Evolutionary conservation across 2,113 vertebrate genomes (phyloP).

Genomic region (Machaerirhynchus nigripectus): DNA sequence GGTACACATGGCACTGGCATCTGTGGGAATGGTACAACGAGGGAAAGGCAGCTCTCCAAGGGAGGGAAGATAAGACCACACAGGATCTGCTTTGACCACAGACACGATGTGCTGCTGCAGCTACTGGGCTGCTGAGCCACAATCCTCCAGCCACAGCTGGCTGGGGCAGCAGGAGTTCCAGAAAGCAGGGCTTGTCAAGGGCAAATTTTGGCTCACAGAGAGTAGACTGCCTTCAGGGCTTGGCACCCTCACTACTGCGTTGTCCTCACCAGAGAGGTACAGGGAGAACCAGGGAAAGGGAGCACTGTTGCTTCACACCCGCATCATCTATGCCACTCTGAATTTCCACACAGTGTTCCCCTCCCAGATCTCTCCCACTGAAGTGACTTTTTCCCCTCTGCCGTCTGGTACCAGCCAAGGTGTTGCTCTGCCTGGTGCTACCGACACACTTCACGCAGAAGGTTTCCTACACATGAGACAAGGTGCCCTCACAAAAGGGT

Average conservation of each 20-base stretch:
- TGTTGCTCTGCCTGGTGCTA: not conserved
- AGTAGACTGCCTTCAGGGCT: not conserved
- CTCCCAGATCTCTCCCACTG: not conserved
- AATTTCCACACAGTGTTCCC: accelerated
- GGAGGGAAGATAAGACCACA: not conserved
- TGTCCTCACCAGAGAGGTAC: not conserved
- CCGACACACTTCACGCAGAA: not conserved
- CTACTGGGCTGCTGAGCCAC: not conserved
- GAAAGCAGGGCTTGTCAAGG: not conserved
- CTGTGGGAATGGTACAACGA: not conserved
- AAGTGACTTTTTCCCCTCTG: not conserved
- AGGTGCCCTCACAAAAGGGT: not conserved
- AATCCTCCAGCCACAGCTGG: not conserved
- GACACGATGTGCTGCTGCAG: not conserved
- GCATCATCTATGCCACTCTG: not conserved
- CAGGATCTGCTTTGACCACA: not conserved
- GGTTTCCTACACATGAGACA: not conserved
- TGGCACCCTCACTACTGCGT: accelerated
- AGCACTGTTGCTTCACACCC: not conserved
- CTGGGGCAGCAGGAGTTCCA: not conserved
- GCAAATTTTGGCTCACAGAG: not conserved
- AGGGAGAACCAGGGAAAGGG: not conserved
- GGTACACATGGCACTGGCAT: not conserved
- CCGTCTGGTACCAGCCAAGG: not conserved
- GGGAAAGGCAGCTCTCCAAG: not conserved